phyloP scores from a whole-genome alignment of 2,797 vertebrate genomes.

The Pyrocephalus nanus region DNA sequence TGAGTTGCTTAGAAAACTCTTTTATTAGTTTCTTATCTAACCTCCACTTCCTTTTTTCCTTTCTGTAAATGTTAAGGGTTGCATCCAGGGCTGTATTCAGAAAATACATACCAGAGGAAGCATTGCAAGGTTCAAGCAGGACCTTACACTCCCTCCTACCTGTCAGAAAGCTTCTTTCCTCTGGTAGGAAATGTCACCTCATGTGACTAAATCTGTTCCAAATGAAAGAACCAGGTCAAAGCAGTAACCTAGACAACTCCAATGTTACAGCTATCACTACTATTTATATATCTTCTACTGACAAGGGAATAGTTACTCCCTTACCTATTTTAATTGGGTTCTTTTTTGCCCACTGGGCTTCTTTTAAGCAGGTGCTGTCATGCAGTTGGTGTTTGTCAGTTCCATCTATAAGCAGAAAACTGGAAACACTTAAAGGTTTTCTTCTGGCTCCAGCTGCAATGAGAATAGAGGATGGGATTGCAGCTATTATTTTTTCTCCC shows the following conservation, averaged over 20 bases:
- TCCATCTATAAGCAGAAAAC: not conserved
- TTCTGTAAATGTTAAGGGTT: not conserved
- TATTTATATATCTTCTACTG: not conserved
- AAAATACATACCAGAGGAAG: not conserved
- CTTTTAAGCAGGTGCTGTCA: not conserved
- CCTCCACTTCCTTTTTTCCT: not conserved
- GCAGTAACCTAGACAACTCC: constrained; percentile 3
- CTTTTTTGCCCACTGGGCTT: not conserved
- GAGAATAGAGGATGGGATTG: not conserved
- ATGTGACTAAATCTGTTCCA: not conserved
- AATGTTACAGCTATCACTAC: not conserved
- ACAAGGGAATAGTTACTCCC: constrained; percentile 3
- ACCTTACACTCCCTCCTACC: not conserved
- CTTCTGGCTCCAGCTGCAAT: not conserved
- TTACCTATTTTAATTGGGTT: not conserved
- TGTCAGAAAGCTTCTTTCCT: not conserved
- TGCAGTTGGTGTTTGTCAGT: not conserved
- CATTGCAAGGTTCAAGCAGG: not conserved
- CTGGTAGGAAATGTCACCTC: not conserved
- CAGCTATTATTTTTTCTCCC: not conserved
- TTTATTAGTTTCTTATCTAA: not conserved
- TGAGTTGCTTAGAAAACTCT: not conserved
- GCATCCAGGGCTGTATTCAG: not conserved
- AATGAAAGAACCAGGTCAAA: constrained; percentile 21
- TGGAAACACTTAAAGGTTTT: fast-evolving